Evolutionary conservation across 2,113 vertebrate genomes (phyloP), one percentile per base, ranked within the genome.

Genomic region (Coracopsis vasa): DNA sequence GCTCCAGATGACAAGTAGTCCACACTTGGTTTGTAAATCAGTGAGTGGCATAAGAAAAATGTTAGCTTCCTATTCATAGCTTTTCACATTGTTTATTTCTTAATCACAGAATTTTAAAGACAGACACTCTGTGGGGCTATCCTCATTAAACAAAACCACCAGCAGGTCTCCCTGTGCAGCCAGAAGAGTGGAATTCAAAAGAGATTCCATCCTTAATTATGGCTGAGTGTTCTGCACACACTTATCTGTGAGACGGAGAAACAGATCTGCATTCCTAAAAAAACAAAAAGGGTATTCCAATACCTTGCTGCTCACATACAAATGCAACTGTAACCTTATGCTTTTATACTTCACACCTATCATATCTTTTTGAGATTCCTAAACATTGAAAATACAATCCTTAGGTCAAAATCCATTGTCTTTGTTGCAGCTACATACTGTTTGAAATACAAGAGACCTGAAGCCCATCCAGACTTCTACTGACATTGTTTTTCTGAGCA

Each of bases 371-470:
- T 78, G 66, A 16, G 27, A 54, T 74, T 89, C 47, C 24, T 69
- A 79, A 51, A 44, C 18, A 87, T 6, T 51, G 35, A 75, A 84
- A 84, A 81, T 50, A 58, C 35, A 88, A 42, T 79, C 12, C 44
- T 74, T 84, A 79, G n/a, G 56, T 78, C 65, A 47, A 35, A 67
- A 86, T 87, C 60, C 18, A 2, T 81, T 80, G 64, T 54, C 44
- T 81, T 61, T 44, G 53, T 51, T 86, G 70, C 23, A 80, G 77
- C 42, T 65, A 92, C 88, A 86, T 39, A 42, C 21, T 3, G 2
- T 61, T 37, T 93, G 86, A 94, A 93, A 83, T 50, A 83, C 6
- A 33, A 92, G 79, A 90, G 60, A 56, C n/a, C 66, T 92, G 82
- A 96, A 92, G 18, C 4, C 11, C 24, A 56, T 81, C 75, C 86